Evolutionary conservation across 2,797 vertebrate genomes (phyloP), one percentile per base, ranked within the genome.

Genomic region (Cyclura pinguis): DNA sequence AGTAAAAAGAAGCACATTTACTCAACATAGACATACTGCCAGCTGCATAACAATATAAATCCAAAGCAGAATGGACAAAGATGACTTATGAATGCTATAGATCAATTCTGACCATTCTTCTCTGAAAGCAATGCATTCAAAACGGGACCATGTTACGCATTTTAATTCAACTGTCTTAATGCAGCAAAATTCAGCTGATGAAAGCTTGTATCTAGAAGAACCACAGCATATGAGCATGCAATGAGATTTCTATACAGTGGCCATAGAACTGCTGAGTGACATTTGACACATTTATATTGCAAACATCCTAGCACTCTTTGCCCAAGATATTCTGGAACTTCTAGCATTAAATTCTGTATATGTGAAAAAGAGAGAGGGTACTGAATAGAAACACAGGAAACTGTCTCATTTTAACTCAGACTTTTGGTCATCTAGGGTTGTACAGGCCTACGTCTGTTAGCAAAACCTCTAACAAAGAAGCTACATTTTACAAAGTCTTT

Each of bases 1-100:
- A 89, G 8, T 76, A 80, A 93, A 35, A 93, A 93, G 91, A 0
- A 62, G 52, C 93, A 62, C 90, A 67, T 94, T 88, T 90, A 88
- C 6, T 89, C 84, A 87, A 80, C n/a, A 55, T 0, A 84, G 91
- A 59, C 62, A 89, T 82, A 90, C 83, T 78, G 9, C 78, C 38
- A 93, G 74, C 13, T 74, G 29, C 77, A 81, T 13, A 94, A 87
- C 0, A 93, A 89, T 20, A 78, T 3, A 84, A 84, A 81, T 73
- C 18, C 24, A 77, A 89, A 38, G 93, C 69, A 88, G 87, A 91
- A 91, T 47, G 92, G 2, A 92, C 0, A 90, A 73, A 91, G 6
- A 47, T 82, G 4, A 93, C 50, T 93, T 89, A 78, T 0, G 88
- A n/a, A 74, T 12, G 91, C 85, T 57, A 88, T 29, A 78, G n/a